A percentile compares a stretch with the other conserved stretches of the same genome.
Evolutionary conservation across 1,140 invertebrate genomes (phyloP).

Genomic region (Trialeurodes vaporariorum): DNA sequence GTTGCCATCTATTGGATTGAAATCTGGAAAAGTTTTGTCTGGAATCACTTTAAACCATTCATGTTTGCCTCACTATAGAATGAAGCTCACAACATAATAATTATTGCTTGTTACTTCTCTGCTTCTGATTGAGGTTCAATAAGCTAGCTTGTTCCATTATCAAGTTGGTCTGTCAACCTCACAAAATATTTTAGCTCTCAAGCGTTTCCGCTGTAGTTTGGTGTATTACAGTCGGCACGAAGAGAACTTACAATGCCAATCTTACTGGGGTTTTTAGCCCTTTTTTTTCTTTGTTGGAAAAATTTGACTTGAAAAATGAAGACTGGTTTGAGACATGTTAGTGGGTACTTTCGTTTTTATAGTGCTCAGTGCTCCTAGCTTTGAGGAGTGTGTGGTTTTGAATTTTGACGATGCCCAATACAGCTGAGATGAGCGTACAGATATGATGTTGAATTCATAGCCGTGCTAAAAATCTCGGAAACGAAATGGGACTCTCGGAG

Average conservation of each 20-base stretch:
- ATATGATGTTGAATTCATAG: neutral
- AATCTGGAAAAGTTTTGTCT: too few species aligned
- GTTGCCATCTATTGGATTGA: too few species aligned
- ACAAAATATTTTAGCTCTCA: neutral
- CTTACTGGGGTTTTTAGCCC: too few species aligned
- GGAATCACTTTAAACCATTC: neutral
- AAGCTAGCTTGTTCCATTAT: neutral
- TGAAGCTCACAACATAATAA: neutral
- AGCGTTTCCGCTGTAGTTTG: neutral
- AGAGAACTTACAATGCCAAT: neutral
- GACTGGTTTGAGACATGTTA: neutral
- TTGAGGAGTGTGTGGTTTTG: neutral
- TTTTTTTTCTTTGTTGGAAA: neutral
- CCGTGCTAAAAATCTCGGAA: neutral
- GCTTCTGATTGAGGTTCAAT: neutral
- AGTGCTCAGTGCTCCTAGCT: too few species aligned
- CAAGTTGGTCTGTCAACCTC: neutral
- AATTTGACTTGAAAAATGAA: neutral
- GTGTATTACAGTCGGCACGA: neutral
- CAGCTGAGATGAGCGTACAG: neutral
- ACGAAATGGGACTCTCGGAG: neutral
- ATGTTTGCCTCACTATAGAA: neutral
- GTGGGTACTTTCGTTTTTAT: too few species aligned
- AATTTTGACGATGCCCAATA: neutral
- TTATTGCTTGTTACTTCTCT: neutral